Conservation (phyloP, 2,888 invertebrate species). For the Dioctria linearis region DNA sequence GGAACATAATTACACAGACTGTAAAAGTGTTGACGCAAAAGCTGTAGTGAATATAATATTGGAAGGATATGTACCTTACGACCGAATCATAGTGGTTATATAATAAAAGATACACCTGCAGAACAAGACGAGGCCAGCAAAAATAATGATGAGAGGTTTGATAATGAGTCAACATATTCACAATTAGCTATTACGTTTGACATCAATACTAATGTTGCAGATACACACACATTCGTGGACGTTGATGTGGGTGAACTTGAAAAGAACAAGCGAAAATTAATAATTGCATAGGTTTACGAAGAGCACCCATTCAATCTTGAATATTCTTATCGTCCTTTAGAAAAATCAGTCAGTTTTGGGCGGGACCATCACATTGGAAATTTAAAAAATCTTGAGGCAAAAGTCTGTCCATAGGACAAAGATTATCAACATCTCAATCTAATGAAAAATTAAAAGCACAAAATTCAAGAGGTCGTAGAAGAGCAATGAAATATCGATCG, state of each 20-base stretch:
- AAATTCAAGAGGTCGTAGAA: conserved; percentile 15
- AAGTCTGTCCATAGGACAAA: conserved; percentile 60
- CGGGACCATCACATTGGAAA: conserved; percentile 89
- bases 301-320: conserved; percentile 73
- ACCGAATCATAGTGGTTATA: conserved; percentile 66
- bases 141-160: conserved; percentile 15
- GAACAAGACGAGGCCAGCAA: conserved; percentile 62
- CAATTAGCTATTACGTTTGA: conserved; percentile 77
- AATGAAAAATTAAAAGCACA: background rate
- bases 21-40: conserved; percentile 60
- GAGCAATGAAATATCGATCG: conserved; percentile 61
- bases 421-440: background rate
- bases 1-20: conserved; percentile 56
- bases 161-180: conserved; percentile 69
- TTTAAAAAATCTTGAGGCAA: conserved; percentile 70
- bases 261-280: conserved; percentile 67
- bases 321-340: conserved; percentile 79
- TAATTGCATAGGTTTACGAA: conserved; percentile 67
- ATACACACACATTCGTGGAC: conserved; percentile 66
- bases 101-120: conserved; percentile 67
- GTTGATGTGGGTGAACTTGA: conserved; percentile 71
- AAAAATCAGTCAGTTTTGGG: conserved; percentile 77
- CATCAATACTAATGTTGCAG: conserved; percentile 75
- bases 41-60: conserved; percentile 62
- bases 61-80: conserved; percentile 63